Evolutionary conservation across 2,797 vertebrate species (phyloP).

Genomic region (Xiphophorus birchmanni): DNA sequence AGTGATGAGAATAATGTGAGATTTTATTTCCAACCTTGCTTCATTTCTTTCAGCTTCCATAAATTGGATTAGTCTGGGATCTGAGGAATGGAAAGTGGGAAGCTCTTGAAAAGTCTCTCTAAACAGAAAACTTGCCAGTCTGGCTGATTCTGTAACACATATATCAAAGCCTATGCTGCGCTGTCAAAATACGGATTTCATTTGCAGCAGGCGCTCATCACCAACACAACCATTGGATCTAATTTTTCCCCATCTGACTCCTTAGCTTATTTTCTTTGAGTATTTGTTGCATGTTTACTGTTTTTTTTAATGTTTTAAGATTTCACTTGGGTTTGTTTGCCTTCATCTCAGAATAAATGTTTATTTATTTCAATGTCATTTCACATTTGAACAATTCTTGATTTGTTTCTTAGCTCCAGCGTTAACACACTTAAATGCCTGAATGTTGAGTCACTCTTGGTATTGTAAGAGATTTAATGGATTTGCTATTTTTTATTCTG

Average conservation of each 20-base stretch:
- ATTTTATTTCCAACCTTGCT: neutral
- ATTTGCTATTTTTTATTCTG: neutral
- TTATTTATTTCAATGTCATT: conserved; percentile 5
- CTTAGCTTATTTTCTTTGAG: neutral
- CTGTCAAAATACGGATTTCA: conserved; percentile 57
- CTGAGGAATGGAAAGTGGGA: conserved; percentile 33
- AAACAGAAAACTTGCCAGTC: conserved; percentile 37
- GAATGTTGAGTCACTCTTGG: neutral
- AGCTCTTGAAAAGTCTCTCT: conserved; percentile 43
- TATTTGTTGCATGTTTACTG: neutral
- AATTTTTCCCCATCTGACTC: conserved; percentile 4
- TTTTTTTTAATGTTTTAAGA: conserved; percentile 2
- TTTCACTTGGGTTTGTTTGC: neutral
- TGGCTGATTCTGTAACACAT: conserved; percentile 43
- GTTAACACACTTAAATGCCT: neutral
- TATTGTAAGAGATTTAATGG: neutral
- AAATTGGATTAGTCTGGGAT: conserved; percentile 50
- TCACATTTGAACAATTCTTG: neutral
- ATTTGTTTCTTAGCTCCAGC: neutral
- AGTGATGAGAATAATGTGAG: neutral
- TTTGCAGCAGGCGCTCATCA: conserved; percentile 21
- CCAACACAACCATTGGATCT: conserved; percentile 12
- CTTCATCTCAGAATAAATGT: neutral
- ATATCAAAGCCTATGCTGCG: conserved; percentile 49
- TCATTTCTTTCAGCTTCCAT: conserved; percentile 13